Conservation (phyloP, 1,140 invertebrate species). For the Drosophila albomicans region DNA sequence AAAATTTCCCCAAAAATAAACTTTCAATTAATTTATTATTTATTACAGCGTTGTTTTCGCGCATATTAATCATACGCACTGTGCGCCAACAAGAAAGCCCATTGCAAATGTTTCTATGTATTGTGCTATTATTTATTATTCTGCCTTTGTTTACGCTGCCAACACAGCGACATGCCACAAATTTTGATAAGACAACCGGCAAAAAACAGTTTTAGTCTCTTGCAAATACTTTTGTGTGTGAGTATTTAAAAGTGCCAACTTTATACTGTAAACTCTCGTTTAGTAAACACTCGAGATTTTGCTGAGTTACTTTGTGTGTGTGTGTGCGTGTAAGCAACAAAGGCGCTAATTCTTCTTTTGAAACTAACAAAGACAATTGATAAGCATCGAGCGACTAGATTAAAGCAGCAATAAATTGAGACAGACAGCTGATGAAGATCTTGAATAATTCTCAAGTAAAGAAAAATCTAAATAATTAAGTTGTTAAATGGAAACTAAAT, state of each 20-base stretch:
- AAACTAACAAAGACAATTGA: conserved; percentile 23
- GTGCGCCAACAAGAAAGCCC: conserved; percentile 42
- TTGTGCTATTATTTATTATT: conserved; percentile 68
- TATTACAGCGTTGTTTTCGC: conserved; percentile 12
- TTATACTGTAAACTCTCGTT: too few relatives aligned
- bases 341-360: conserved; percentile 20
- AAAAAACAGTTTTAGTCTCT: conserved; percentile 43
- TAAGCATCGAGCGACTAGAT: conserved; percentile 10
- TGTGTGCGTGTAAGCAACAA: conserved; percentile 20
- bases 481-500: not conserved
- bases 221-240: conserved; percentile 6
- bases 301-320: too few relatives aligned
- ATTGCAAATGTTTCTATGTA: conserved; percentile 36
- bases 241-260: too few relatives aligned
- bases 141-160: conserved; percentile 66
- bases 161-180: conserved; percentile 41
- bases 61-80: conserved; percentile 67
- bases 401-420: not conserved
- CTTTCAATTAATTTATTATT: conserved; percentile 34
- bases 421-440: not conserved
- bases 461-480: not conserved
- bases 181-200: conserved; percentile 70
- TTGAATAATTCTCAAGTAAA: not conserved
- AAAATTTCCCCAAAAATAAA: not conserved
- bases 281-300: not conserved